Evolutionary conservation across 92 coral and sea anemone genomes (phyloP), one percentile per base, ranked within the genome.

Genomic region (Metridium senile): DNA sequence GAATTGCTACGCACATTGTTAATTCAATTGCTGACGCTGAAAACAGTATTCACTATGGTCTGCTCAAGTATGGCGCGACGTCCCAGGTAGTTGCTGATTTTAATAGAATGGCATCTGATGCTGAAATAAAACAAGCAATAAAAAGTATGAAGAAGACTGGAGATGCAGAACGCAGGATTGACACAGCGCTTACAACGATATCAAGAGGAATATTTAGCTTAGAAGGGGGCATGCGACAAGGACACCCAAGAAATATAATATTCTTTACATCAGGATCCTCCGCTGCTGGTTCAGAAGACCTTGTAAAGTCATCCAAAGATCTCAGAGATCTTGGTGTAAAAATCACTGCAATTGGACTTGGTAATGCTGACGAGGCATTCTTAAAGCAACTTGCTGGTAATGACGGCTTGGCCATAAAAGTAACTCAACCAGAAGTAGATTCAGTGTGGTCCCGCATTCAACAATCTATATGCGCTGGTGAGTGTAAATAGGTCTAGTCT

Each of bases 341-440:
- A 21, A 66, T 86, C 54, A 79, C 85, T 35, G 93, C 90, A 22
- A 81, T 91, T 77, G 97, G 88, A 19, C 68, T 86, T 43, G 64
- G 82, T 4, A 61, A 56, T 58, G 90, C 89, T n/a, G 82, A 84
- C 18, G 61, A 58, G 1, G 46, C 68, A 2, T 91, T 88, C 69
- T 62, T 91, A 72, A 59, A 64, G 23, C 66, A 62, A 33, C 77
- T 91, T 16, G 93, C 90, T n/a, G 69, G 72, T 1, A 75, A 81
- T 21, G 81, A 67, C 47, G 61, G 77, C 20, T 74, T 77, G 29
- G 83, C 80, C 20, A 72, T 84, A 71, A 63, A 53, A 58, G 83
- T 87, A 4, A 67, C 74, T 10, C 72, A 74, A 25, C 79, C 93
- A 0, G 81, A 66, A 51, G 81, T 91, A 22, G 59, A 56, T 28